Conservation (phyloP, 1,140 invertebrate genomes). For the Pomacea maculata region DNA sequence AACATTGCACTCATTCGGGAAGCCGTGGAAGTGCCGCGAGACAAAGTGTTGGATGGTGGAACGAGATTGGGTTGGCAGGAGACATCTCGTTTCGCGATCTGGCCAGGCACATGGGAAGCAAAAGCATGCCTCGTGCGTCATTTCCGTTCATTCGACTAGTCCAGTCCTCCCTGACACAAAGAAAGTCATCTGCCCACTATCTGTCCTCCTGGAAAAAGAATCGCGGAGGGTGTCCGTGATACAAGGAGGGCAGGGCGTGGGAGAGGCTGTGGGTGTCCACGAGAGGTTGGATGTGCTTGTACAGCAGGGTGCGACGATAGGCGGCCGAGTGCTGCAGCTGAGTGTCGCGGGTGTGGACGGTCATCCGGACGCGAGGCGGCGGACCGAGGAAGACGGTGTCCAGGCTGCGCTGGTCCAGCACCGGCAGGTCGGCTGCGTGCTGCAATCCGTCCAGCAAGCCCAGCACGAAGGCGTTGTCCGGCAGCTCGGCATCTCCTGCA, state of each 20-base stretch:
- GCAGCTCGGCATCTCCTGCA: slow-evolving; percentile 8
- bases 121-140: no score
- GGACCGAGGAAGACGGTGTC: slow-evolving; percentile 21
- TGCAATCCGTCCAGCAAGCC: slow-evolving; percentile 16
- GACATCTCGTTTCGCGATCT: background rate
- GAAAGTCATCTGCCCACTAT: background rate
- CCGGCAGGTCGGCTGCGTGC: slow-evolving; percentile 5
- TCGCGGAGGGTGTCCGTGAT: slow-evolving; percentile 7
- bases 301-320: slow-evolving; percentile 17
- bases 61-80: background rate
- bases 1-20: no score
- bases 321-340: slow-evolving; percentile 22
- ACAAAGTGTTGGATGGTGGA: background rate
- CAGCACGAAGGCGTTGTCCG: slow-evolving; percentile 11
- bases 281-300: slow-evolving; percentile 21
- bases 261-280: slow-evolving; percentile 9
- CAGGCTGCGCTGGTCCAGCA: slow-evolving; percentile 19
- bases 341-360: slow-evolving; percentile 8
- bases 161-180: no score
- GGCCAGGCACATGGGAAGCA: background rate
- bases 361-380: background rate
- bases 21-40: background rate
- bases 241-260: slow-evolving; percentile 5
- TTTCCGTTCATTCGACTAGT: background rate
- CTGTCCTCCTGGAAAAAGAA: slow-evolving; percentile 18